Evolutionary conservation across 2,888 invertebrate genomes (phyloP), one percentile per base, ranked within the genome.

Genomic region (Dicyrtomina minuta): DNA sequence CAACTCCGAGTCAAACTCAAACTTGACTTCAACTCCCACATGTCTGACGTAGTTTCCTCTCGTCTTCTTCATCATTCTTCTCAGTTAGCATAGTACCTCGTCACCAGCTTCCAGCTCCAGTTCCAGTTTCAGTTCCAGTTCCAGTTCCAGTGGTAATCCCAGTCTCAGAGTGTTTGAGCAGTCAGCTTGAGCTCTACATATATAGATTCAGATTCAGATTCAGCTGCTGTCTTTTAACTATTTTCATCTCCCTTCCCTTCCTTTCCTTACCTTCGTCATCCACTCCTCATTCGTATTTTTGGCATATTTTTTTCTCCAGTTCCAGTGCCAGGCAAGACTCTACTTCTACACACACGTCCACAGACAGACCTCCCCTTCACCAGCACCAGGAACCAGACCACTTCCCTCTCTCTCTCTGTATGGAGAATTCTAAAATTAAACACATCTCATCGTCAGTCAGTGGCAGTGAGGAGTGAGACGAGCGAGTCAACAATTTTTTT

Each of bases 191-290:
- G n/a, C n/a, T n/a, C n/a, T n/a, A n/a, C n/a, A n/a, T n/a, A n/a
- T n/a, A n/a, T n/a, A n/a, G n/a, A n/a, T n/a, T n/a, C n/a, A n/a
- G n/a, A n/a, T n/a, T n/a, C n/a, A n/a, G n/a, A n/a, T 59, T 61
- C 61, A 61, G 61, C 61, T 61, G 61, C 61, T 61, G 26, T 61
- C 61, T 61, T 61, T 61, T 24, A 41, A 13, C 43, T 60, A 17
- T 33, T 27, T 56, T 41, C 43, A 41, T 41, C 43, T 41, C 43
- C 43, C 43, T 13, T 43, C 43, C 13, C 43, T 43, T 43, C 46
- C 46, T 13, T 46, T 46, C 17, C 46, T 17, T 15, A 15, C 17
- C n/a, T 17, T 46, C 46, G 46, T 46, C 46, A 17, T 46, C 17
- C 13, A 15, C 46, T 43, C 15, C 46, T 46, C 17, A 17, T 46